phyloP scores from a whole-genome alignment of 1,140 invertebrate genomes.

The Manduca sexta region DNA sequence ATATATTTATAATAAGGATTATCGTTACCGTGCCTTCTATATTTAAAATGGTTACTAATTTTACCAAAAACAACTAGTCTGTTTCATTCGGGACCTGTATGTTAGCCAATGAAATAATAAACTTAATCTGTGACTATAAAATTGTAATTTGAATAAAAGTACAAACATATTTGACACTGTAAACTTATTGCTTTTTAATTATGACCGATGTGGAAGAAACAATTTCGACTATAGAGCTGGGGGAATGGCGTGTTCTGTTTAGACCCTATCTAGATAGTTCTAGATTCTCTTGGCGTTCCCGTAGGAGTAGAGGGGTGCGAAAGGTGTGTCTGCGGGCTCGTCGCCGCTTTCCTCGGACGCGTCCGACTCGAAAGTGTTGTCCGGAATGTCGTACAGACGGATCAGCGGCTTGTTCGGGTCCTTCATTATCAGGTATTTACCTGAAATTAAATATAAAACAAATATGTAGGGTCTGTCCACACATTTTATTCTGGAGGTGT shows the following conservation, averaged over 20 bases:
- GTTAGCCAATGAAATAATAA: constrained; percentile 19
- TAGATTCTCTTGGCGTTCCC: constrained; percentile 67
- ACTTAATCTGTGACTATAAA: constrained; percentile 47
- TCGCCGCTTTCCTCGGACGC: constrained; percentile 94
- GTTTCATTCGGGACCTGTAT: not conserved
- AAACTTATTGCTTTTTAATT: not conserved
- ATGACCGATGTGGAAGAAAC: too few species aligned
- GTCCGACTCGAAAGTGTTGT: constrained; percentile 99
- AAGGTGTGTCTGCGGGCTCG: constrained; percentile 79
- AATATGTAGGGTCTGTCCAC: not conserved
- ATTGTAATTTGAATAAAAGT: constrained; percentile 58
- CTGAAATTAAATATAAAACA: constrained; percentile 30
- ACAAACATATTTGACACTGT: not conserved
- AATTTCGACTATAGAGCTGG: too few species aligned
- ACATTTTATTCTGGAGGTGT: too few species aligned
- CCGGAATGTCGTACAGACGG: constrained; percentile 96
- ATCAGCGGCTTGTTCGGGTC: constrained; percentile 99
- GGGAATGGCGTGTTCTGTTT: too few species aligned
- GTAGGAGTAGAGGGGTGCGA: constrained; percentile 69
- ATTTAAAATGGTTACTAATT: too few species aligned
- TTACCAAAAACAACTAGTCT: too few species aligned
- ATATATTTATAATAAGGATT: too few species aligned
- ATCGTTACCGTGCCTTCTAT: too few species aligned
- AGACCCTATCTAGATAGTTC: not conserved
- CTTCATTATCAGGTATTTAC: constrained; percentile 98